A percentile compares a stretch with the other conserved stretches of the same genome.
phyloP scores from a whole-genome alignment of 1,140 invertebrate genomes.

The Holotrichia oblita region DNA sequence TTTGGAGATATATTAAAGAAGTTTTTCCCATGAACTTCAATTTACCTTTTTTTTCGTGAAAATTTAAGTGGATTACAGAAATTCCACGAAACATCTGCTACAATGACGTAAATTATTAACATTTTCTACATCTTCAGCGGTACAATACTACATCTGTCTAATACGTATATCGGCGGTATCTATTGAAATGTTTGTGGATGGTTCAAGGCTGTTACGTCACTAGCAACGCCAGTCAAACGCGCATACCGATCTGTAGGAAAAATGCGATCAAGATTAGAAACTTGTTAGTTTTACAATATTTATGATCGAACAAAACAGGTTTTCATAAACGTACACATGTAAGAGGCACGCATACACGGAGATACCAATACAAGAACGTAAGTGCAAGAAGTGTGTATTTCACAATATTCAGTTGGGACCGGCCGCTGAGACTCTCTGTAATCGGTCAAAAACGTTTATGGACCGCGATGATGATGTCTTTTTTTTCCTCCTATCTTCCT shows the following conservation, averaged over 20 bases:
- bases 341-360: neutral
- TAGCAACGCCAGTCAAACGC: neutral
- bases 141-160: neutral
- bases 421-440: neutral
- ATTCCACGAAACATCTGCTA: neutral
- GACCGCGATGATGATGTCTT: neutral
- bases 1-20: too few species aligned
- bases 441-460: neutral
- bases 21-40: too few species aligned
- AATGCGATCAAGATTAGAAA: conserved; percentile 13
- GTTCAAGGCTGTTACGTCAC: neutral
- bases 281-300: conserved; percentile 8
- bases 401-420: too few species aligned
- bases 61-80: too few species aligned
- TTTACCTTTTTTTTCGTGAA: too few species aligned
- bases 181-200: neutral
- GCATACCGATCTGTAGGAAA: neutral
- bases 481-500: neutral
- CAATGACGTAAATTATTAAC: neutral
- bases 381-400: neutral
- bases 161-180: neutral
- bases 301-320: neutral
- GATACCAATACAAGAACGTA: neutral
- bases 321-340: conserved; percentile 5
- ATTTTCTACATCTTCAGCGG: neutral